Conservation (phyloP, 2,888 invertebrate species). For the Lacanobia oleracea region DNA sequence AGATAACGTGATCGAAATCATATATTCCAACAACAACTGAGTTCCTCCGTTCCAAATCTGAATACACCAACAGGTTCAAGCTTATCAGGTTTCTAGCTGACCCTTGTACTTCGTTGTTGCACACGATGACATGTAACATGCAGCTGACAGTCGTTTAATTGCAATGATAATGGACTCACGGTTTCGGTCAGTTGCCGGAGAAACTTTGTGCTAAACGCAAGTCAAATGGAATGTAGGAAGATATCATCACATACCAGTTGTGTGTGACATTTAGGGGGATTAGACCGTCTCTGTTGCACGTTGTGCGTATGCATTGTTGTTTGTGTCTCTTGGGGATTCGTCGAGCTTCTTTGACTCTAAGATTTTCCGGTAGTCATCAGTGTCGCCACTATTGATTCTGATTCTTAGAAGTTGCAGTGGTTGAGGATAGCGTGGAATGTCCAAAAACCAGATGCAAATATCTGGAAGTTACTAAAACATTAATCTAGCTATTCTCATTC, state of each 20-base stretch:
- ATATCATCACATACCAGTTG: neutral
- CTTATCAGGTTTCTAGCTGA: conserved; percentile 1
- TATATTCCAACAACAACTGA: too few relatives aligned
- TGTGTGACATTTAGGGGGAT: neutral
- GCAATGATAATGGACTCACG: conserved; percentile 9
- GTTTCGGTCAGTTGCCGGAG: neutral
- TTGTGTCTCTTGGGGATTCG: too few relatives aligned
- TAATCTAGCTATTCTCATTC: neutral
- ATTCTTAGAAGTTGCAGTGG: too few relatives aligned
- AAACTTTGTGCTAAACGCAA: neutral
- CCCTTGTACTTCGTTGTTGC: neutral
- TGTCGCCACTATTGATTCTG: too few relatives aligned
- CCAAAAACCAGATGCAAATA: too few relatives aligned
- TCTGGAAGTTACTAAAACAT: neutral
- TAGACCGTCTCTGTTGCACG: neutral
- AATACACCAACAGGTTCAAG: neutral
- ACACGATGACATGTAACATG: conserved; percentile 14
- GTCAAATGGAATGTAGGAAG: conserved; percentile 2
- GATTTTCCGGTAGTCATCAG: too few relatives aligned
- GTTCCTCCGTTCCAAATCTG: neutral
- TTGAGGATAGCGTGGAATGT: too few relatives aligned
- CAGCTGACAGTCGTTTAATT: conserved; percentile 3
- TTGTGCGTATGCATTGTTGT: too few relatives aligned
- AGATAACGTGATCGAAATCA: neutral
- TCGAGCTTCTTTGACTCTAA: too few relatives aligned